Evolutionary conservation across 2,888 invertebrate species (phyloP), one percentile per base, ranked within the genome.

Genomic region (Eulithis prunata): DNA sequence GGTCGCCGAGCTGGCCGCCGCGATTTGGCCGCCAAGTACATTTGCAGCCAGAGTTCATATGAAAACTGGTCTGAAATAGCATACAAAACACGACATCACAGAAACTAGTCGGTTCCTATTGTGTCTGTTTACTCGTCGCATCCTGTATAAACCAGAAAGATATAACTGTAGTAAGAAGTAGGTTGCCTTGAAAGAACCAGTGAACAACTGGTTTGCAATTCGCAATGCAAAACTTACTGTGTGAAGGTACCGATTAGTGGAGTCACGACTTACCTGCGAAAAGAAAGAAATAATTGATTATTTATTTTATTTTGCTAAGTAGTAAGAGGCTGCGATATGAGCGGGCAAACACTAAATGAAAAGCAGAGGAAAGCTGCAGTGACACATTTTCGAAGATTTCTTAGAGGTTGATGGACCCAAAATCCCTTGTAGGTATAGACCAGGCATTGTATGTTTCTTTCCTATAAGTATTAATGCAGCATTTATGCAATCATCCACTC

Each of bases 221-320:
- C 70, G 71, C 72, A 71, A 72, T 68, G 69, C 69, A 62, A 63
- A 73, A 79, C 78, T 74, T 74, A 75, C 76, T 62, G 56, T 69
- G 62, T 67, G 66, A 66, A 69, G 69, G 67, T 61, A 69, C 49
- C 49, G 21, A 49, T 62, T 64, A 67, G 64, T 58, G 56, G 2
- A 32, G 13, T 49, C 70, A 67, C 57, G 62, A 85, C 84, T 84
- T 84, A 84, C 85, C 84, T 83, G 81, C 56, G 75, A 78, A 76
- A 76, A 71, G 75, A 74, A 77, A 72, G 60, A 66, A 55, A 71
- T 45, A 70, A 54, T 64, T 8, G 41, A 41, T 41, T 41, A 41
- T 41, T 21, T 1, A 10, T 41, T 41, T 11, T 11, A 41, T 11
- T 41, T 41, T 10, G 41, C 41, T 41, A 8, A 41, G 10, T 41